Conservation (phyloP, 2,113 vertebrate genomes). For the Pristiophorus japonicus region DNA sequence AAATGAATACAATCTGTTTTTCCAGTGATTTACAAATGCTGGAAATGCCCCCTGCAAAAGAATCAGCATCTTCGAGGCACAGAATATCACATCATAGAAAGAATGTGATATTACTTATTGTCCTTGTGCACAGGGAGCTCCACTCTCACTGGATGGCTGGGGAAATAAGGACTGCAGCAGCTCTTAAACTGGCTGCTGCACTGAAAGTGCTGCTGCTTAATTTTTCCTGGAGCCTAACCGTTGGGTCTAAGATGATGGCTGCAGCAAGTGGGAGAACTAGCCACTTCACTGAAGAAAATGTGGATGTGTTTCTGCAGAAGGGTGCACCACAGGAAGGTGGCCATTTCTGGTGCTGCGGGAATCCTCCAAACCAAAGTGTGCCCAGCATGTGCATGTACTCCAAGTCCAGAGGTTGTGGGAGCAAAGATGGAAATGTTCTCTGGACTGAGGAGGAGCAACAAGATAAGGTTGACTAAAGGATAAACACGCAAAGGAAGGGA, state of each 20-base stretch:
- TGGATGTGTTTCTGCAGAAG: not conserved
- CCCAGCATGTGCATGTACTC: not conserved
- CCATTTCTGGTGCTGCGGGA: not conserved
- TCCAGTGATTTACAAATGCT: not conserved
- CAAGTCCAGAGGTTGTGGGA: too few species aligned
- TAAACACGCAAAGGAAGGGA: too few species aligned
- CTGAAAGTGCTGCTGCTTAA: too few species aligned
- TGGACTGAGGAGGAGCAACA: too few species aligned
- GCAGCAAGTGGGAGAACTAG: not conserved
- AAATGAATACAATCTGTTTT: not conserved
- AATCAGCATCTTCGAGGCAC: not conserved
- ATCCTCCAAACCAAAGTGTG: not conserved
- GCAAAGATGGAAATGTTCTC: too few species aligned
- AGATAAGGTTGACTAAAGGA: too few species aligned
- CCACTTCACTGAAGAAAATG: not conserved
- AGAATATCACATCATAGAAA: not conserved
- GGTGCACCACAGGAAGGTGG: not conserved
- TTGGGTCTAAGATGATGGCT: not conserved
- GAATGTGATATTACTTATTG: not conserved
- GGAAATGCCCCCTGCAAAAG: not conserved
- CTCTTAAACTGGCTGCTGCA: too few species aligned
- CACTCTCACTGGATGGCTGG: not conserved
- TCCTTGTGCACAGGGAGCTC: not conserved
- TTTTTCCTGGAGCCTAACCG: not conserved
- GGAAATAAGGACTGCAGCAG: not conserved